Conservation (phyloP, 2,113 vertebrate genomes). For the Odobenus rosmarus region DNA sequence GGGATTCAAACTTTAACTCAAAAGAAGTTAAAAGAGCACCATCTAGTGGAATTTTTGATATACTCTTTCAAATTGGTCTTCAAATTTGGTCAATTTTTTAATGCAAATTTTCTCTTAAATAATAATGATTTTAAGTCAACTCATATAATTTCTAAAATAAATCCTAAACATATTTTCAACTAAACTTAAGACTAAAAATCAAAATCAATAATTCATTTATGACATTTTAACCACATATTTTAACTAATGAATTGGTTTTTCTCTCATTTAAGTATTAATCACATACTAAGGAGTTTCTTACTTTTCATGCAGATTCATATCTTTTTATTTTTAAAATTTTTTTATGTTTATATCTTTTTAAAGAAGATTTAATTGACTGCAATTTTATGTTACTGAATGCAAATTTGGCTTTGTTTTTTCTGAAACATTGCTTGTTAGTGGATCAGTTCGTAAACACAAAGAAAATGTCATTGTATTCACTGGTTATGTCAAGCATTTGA, state of each 20-base stretch:
- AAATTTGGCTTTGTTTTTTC: neutral
- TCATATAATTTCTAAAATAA: constrained; percentile 24
- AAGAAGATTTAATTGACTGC: neutral
- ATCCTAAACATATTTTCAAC: constrained; percentile 1
- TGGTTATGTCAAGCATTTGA: neutral
- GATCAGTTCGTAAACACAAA: constrained; percentile 42
- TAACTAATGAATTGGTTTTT: neutral
- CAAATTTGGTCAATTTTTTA: constrained; percentile 23
- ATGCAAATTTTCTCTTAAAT: constrained; percentile 4
- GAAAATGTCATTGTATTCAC: constrained; percentile 46
- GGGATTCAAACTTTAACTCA: neutral
- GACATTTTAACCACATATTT: constrained; percentile 19
- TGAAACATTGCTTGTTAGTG: neutral
- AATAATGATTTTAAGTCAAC: constrained; percentile 1
- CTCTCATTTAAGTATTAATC: neutral
- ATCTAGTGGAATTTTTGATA: constrained; percentile 66
- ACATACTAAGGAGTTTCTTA: neutral
- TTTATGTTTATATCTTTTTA: neutral
- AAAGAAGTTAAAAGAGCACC: constrained; percentile 61
- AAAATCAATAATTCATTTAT: constrained; percentile 7
- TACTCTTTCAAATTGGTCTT: neutral
- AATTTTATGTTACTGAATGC: constrained; percentile 14
- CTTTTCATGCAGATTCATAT: neutral
- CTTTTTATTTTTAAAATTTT: neutral
- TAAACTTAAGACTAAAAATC: constrained; percentile 14